Evolutionary conservation across 2,888 invertebrate genomes (phyloP).

Genomic region (Cephus sareptanus): DNA sequence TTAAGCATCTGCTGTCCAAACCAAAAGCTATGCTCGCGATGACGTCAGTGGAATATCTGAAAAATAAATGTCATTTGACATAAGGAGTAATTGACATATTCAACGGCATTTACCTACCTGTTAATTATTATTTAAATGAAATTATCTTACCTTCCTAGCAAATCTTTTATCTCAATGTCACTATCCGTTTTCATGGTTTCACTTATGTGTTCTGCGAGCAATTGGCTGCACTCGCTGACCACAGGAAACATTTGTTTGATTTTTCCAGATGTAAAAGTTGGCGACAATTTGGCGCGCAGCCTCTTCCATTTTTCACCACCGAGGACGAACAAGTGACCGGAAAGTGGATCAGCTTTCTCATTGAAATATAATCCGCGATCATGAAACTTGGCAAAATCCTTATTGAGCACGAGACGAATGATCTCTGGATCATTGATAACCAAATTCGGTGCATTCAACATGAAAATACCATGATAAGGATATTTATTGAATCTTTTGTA

Average conservation of each 20-base stretch:
- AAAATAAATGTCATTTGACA: no score
- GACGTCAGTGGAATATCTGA: constrained; percentile 63
- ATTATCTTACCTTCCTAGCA: constrained; percentile 19
- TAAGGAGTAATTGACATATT: no score
- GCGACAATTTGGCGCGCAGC: constrained; percentile 64
- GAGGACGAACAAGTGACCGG: constrained; percentile 53
- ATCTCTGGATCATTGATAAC: constrained; percentile 51
- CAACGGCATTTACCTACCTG: no score
- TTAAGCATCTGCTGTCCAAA: constrained; percentile 58
- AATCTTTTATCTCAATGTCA: constrained; percentile 39
- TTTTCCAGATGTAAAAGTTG: constrained; percentile 68
- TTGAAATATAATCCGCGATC: constrained; percentile 57
- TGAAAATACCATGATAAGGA: no score
- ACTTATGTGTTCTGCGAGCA: constrained; percentile 39
- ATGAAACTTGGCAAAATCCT: constrained; percentile 61
- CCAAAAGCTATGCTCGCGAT: constrained; percentile 66
- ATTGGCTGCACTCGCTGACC: constrained; percentile 50
- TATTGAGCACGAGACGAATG: constrained; percentile 53
- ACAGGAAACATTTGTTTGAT: constrained; percentile 67
- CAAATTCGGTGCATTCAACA: constrained; percentile 16
- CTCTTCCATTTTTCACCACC: constrained; percentile 66
- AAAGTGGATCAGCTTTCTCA: constrained; percentile 57
- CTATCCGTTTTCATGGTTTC: constrained; percentile 20
- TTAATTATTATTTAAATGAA: no score
- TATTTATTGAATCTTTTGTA: no score